These are phyloP conservation scores for Chalcosyrphus nemorum DNA, from an alignment of 2,888 invertebrate genomes.

Conservation along the genomic window DNA sequence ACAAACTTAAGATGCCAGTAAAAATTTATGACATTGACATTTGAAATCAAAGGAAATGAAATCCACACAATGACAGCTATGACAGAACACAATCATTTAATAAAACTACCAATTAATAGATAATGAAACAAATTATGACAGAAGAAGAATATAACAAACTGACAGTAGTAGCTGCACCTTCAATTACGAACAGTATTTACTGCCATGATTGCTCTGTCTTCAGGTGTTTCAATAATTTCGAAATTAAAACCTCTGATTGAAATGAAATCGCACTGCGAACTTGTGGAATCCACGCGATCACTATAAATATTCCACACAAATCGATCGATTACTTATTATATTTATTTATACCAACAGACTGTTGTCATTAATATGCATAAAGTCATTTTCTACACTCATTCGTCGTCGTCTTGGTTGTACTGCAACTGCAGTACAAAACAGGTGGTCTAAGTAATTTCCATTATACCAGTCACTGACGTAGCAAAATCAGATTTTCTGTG, in stretches of 20 bases:
- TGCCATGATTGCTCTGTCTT: background rate
- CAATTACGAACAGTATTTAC: background rate
- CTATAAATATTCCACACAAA: conserved; percentile 2
- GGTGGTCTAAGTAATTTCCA: conserved; percentile 23
- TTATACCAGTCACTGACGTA: background rate
- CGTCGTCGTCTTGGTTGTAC: background rate
- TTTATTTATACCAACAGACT: background rate
- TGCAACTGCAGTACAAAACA: conserved; percentile 24
- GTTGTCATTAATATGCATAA: conserved; percentile 33
- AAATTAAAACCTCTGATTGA: conserved; percentile 12
- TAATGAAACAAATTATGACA: background rate
- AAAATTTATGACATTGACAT: conserved; percentile 11
- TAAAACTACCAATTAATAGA: background rate
- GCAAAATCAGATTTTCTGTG: background rate
- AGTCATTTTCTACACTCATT: conserved; percentile 14
- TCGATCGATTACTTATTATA: background rate
- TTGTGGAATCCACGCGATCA: conserved; percentile 34
- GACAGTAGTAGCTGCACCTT: background rate
- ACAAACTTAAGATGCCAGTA: background rate
- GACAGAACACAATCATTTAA: background rate
- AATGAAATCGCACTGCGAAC: background rate
- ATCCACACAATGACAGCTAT: background rate
- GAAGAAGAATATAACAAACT: background rate
- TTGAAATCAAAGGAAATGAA: background rate
- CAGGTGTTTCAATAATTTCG: background rate